phyloP scores from a whole-genome alignment of 1,140 invertebrate genomes.

The Eriocheir sinensis region DNA sequence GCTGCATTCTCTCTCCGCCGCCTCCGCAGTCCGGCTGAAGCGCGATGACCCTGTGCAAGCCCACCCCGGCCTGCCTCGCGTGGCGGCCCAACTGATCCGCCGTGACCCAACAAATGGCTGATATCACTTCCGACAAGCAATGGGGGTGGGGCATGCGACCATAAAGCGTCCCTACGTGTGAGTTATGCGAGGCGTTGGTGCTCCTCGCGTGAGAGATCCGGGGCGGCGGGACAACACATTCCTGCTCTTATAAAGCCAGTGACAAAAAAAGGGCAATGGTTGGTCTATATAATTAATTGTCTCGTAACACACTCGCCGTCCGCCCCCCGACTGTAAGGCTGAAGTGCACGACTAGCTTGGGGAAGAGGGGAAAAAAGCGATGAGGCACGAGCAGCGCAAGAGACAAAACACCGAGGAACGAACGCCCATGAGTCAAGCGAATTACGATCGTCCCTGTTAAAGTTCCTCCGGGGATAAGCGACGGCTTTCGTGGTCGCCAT shows the following conservation, averaged over 20 bases:
- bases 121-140: constrained; percentile 24
- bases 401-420: neutral
- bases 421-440: neutral
- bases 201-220: neutral
- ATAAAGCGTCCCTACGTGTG: neutral
- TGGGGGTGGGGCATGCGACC: constrained; percentile 17
- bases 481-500: neutral
- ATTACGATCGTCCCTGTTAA: neutral
- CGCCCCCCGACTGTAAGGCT: neutral
- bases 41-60: neutral
- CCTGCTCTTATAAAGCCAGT: neutral
- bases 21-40: neutral
- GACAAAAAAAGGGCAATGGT: neutral
- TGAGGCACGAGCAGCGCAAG: neutral
- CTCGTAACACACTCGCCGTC: neutral
- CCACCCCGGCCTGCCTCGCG: neutral
- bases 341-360: neutral
- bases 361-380: neutral
- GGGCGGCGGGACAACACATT: neutral
- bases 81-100: constrained; percentile 10
- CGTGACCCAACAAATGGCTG: constrained; percentile 20
- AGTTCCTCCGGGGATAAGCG: neutral
- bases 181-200: neutral
- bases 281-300: neutral
- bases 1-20: neutral